phyloP scores from a whole-genome alignment of 2,888 invertebrate species.

The Conistra vaccinii region DNA sequence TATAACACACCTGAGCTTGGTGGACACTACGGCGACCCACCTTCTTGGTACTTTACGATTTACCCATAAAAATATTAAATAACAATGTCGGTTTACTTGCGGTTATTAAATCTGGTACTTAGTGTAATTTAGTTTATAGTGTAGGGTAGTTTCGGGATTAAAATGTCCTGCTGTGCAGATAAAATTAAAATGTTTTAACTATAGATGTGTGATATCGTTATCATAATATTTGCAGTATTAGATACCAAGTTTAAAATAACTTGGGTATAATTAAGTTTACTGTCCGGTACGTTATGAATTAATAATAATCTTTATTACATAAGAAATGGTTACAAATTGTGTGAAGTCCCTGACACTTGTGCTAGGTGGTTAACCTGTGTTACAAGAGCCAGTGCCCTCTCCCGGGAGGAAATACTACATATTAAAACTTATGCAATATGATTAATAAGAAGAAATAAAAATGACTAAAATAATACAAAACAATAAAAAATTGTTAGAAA shows the following conservation, averaged over 20 bases:
- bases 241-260: background rate
- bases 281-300: background rate
- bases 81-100: slow-evolving; percentile 17
- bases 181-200: background rate
- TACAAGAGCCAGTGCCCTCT: too few species aligned
- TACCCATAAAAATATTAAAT: slow-evolving; percentile 48
- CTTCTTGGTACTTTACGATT: slow-evolving; percentile 77
- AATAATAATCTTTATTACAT: too few species aligned
- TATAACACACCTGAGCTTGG: slow-evolving; percentile 85
- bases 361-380: too few species aligned
- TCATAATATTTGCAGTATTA: background rate
- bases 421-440: too few species aligned
- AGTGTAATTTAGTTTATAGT: slow-evolving; percentile 18
- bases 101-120: slow-evolving; percentile 30
- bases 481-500: too few species aligned
- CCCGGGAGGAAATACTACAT: too few species aligned
- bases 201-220: background rate
- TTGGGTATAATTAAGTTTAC: background rate
- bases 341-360: too few species aligned
- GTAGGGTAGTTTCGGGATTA: background rate
- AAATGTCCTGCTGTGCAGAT: background rate
- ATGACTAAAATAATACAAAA: too few species aligned
- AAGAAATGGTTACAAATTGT: too few species aligned
- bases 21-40: slow-evolving; percentile 68
- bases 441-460: too few species aligned